Percentiles rank a stretch among this genome's conserved stretches.
These are phyloP conservation scores for Microhierax caerulescens DNA, from an alignment of 2,797 vertebrate species.

Conservation along the genomic window DNA sequence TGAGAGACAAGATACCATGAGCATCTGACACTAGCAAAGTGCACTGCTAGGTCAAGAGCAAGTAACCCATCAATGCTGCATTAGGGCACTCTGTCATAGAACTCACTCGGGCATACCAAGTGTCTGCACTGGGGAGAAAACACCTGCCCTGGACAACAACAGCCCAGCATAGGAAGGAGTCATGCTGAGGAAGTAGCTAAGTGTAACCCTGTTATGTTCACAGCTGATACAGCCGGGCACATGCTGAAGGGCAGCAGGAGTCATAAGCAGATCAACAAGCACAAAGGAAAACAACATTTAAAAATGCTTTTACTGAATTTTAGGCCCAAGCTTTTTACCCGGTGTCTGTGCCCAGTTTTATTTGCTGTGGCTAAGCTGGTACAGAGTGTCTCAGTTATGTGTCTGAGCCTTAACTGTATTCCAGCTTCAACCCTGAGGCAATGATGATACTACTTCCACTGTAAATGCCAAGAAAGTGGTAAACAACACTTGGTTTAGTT, in stretches of 20 bases:
- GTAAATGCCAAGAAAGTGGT: not conserved
- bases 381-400: not conserved
- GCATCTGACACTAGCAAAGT: not conserved
- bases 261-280: not conserved
- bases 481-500: not conserved
- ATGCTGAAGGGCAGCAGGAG: not conserved
- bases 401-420: not conserved
- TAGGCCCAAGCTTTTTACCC: not conserved
- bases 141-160: not conserved
- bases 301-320: not conserved
- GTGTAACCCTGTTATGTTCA: not conserved
- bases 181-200: not conserved
- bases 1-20: not conserved
- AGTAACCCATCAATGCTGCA: not conserved
- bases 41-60: not conserved
- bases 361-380: not conserved
- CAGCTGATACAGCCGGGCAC: not conserved
- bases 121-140: not conserved
- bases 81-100: not conserved
- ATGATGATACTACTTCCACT: not conserved
- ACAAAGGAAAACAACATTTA: not conserved
- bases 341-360: not conserved
- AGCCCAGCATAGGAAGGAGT: not conserved
- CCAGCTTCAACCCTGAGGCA: not conserved
- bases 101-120: not conserved